These are phyloP conservation scores for Pocillopora damicornis DNA, from an alignment of 64 coral and sea anemone genomes.

Conservation along the genomic window DNA sequence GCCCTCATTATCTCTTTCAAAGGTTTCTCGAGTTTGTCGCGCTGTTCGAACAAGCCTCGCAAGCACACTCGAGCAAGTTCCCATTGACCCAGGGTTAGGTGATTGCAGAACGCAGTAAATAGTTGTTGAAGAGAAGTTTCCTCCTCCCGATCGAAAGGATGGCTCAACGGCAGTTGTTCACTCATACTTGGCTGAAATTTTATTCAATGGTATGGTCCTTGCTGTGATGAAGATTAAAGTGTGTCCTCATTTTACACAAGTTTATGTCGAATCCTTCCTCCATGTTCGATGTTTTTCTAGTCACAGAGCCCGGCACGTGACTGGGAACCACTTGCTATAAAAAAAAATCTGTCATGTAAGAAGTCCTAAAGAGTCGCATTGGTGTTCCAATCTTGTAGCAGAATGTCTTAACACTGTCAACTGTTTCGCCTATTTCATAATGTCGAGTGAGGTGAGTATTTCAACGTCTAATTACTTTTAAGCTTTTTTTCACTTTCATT, in stretches of 20 bases:
- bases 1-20: constrained; percentile 81
- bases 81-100: constrained; percentile 93
- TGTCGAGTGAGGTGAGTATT: too few species aligned
- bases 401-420: too few species aligned
- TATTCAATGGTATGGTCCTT: neutral
- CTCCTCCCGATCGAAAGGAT: constrained; percentile 73
- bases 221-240: neutral
- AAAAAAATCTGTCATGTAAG: neutral
- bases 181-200: constrained; percentile 33
- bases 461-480: too few species aligned
- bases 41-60: constrained; percentile 51
- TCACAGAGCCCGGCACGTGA: constrained; percentile 24
- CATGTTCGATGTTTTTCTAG: neutral
- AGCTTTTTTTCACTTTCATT: too few species aligned
- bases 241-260: too few species aligned
- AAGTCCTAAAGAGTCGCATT: neutral
- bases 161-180: constrained; percentile 27
- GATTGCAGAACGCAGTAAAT: constrained; percentile 79
- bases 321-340: neutral
- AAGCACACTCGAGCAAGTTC: constrained; percentile 93
- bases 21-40: constrained; percentile 56
- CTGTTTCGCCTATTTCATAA: too few species aligned
- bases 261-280: neutral
- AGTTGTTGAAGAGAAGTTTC: constrained; percentile 53
- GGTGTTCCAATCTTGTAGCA: too few species aligned